Percentiles rank a stretch among this genome's conserved stretches.
Evolutionary conservation across 2,797 vertebrate species (phyloP).

Genomic region (Peromyscus eremicus): DNA sequence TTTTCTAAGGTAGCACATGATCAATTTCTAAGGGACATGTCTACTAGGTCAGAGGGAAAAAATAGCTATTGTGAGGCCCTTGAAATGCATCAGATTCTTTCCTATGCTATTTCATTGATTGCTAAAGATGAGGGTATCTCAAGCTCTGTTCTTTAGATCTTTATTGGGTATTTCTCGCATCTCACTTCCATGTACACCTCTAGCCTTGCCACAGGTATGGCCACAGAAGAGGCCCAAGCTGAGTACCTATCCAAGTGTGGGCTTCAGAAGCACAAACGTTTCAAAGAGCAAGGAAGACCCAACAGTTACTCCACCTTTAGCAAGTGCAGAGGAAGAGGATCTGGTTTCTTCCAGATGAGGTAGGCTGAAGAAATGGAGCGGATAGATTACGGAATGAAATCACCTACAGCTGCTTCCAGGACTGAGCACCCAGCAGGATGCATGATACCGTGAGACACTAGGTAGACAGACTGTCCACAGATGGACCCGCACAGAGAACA

Average conservation of each 20-base stretch:
- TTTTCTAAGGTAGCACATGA: not conserved
- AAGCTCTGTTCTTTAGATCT: not conserved
- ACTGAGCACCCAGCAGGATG: not conserved
- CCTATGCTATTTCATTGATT: not conserved
- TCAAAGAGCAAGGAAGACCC: not conserved
- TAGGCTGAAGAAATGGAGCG: no score
- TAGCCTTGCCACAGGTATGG: not conserved
- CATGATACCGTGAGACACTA: not conserved
- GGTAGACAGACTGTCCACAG: not conserved
- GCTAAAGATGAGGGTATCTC: not conserved
- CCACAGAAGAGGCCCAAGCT: not conserved
- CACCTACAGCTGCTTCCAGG: not conserved
- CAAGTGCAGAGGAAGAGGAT: not conserved
- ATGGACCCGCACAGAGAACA: not conserved
- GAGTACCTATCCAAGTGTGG: not conserved
- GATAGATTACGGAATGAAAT: not conserved
- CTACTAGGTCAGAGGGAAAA: not conserved
- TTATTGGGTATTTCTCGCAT: not conserved
- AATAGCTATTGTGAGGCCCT: not conserved
- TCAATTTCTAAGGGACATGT: conserved; percentile 34
- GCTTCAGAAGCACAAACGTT: not conserved
- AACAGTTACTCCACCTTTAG: not conserved
- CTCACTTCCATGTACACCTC: not conserved
- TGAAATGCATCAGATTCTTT: not conserved
- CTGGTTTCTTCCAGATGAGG: not conserved